Evolutionary conservation across 2,113 vertebrate genomes (phyloP), one percentile per base, ranked within the genome.

Genomic region (Patagioenas fasciata): DNA sequence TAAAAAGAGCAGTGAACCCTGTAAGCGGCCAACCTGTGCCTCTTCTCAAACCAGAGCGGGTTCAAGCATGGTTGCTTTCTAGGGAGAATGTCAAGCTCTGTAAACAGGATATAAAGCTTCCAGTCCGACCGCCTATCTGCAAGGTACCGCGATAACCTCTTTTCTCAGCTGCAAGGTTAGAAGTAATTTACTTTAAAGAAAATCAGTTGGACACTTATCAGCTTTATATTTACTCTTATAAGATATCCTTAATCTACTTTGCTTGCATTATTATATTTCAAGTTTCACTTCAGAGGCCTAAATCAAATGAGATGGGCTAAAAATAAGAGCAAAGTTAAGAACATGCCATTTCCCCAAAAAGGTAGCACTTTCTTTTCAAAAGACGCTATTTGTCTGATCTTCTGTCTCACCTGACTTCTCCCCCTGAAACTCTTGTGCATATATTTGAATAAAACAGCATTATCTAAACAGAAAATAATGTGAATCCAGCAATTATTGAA

Each of bases 401-500:
- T 73, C 38, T 78, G 38, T 57, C 50, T 61, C 9, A 36, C 28
- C n/a, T 91, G 28, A 42, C 82, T 80, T 81, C 79, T 56, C 20
- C 16, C 42, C 23, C 42, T 74, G 51, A 48, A 97, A 92, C 50
- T 72, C 65, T 74, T 65, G 44, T 5, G 25, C 57, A 85, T 67
- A 9, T 71, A 75, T 89, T 92, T 84, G 53, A 66, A 84, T 85
- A 89, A 81, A 91, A 85, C 32, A 92, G 70, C 28, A 77, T 74
- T 69, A 93, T 58, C 56, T 62, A 94, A 84, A 79, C 5, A 85
- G 54, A 90, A 93, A 92, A 89, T 64, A 87, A 74, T 44, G 36
- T 61, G 8, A 42, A 64, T 69, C 54, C 20, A 81, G 38, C 60
- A 91, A 50, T 86, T 74, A 80, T 15, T 71, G 51, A 87, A 92